Evolutionary conservation across 2,888 invertebrate genomes (phyloP).

Genomic region (Mythimna albipuncta): DNA sequence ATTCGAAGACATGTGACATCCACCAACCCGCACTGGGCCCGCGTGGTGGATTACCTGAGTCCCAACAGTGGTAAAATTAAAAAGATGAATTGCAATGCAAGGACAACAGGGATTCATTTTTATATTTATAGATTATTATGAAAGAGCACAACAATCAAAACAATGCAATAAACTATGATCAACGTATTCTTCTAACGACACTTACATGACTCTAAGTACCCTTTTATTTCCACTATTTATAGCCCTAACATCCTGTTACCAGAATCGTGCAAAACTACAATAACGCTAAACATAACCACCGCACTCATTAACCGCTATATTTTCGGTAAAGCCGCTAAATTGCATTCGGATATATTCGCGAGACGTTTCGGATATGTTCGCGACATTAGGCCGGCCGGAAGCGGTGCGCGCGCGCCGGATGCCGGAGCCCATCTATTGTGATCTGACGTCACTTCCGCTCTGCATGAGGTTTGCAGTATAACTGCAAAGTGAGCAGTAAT

Average conservation of each 20-base stretch:
- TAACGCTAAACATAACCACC: constrained; percentile 60
- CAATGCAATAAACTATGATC: neutral
- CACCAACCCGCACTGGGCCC: no score
- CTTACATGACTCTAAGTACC: constrained; percentile 16
- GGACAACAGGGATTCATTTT: no score
- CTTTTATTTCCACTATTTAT: constrained; percentile 40
- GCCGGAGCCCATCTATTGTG: constrained; percentile 81
- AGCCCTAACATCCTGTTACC: constrained; percentile 15
- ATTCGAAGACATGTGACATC: no score
- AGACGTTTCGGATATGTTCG: constrained; percentile 79
- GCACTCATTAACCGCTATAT: constrained; percentile 82
- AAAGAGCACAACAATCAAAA: neutral
- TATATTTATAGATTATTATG: no score
- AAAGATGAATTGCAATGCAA: no score
- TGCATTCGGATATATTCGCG: constrained; percentile 81
- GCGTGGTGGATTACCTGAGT: no score
- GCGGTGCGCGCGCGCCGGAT: constrained; percentile 83
- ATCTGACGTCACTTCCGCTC: constrained; percentile 80
- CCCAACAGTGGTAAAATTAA: no score
- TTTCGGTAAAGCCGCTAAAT: constrained; percentile 80
- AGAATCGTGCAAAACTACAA: constrained; percentile 49
- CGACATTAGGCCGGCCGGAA: constrained; percentile 81
- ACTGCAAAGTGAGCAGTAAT: constrained; percentile 51
- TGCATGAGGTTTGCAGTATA: constrained; percentile 62
- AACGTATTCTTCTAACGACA: neutral